Conservation (phyloP, 2,797 vertebrate genomes). For the Clamator glandarius region DNA sequence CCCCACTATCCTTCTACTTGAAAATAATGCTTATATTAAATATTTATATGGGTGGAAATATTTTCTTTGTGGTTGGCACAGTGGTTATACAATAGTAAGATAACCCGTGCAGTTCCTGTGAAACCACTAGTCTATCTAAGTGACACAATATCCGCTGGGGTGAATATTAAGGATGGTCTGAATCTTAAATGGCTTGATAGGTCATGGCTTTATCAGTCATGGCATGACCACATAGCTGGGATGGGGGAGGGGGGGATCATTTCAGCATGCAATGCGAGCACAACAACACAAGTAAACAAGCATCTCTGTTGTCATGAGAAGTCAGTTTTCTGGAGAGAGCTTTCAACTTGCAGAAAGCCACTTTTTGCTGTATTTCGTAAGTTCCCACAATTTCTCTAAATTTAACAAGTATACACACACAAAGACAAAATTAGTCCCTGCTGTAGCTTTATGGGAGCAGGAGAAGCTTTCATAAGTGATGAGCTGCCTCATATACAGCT, state of each 20-base stretch:
- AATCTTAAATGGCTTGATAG: background rate
- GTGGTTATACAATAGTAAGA: background rate
- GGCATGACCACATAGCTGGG: background rate
- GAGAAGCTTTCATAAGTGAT: background rate
- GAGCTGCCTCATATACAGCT: background rate
- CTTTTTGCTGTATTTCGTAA: background rate
- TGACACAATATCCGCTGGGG: background rate
- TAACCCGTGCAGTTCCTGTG: background rate
- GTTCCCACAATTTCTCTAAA: background rate
- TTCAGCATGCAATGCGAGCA: background rate
- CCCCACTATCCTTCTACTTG: background rate
- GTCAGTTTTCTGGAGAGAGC: background rate
- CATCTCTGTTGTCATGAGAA: background rate
- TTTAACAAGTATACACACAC: background rate
- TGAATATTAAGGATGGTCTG: background rate
- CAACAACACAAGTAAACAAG: background rate
- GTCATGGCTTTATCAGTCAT: background rate
- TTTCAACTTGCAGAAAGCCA: background rate
- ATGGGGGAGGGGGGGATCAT: background rate
- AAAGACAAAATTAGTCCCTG: background rate
- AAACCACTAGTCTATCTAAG: background rate
- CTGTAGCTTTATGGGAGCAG: background rate
- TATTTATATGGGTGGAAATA: background rate
- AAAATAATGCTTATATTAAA: slow-evolving; percentile 23
- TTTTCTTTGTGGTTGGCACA: slow-evolving; percentile 17